A percentile compares a stretch with the other conserved stretches of the same genome.
Evolutionary conservation across 2,888 invertebrate species (phyloP).

Genomic region (Caenorhabditis imperialis): DNA sequence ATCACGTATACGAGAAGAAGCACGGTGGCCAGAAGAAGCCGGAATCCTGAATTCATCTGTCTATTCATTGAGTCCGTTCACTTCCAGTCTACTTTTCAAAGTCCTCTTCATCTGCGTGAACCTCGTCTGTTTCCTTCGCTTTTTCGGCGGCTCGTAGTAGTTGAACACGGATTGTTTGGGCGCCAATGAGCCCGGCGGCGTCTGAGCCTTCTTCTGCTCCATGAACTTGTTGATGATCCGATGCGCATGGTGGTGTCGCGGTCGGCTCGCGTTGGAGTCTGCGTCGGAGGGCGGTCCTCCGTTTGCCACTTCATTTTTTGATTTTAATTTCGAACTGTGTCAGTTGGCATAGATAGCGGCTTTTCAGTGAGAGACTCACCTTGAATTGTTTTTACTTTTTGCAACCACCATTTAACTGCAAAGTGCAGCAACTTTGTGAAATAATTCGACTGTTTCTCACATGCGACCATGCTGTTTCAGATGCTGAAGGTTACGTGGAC

Average conservation of each 20-base stretch:
- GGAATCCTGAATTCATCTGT: conserved; percentile 4
- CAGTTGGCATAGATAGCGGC: too few species aligned
- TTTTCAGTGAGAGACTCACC: too few species aligned
- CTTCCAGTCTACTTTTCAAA: conserved; percentile 9
- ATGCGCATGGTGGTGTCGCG: conserved; percentile 6
- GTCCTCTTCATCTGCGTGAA: conserved; percentile 1
- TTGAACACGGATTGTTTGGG: conserved; percentile 24
- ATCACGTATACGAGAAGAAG: conserved; percentile 1
- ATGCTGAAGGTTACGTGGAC: too few species aligned
- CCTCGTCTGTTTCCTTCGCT: conserved; percentile 1
- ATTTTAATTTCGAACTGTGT: too few species aligned
- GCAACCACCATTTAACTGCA: too few species aligned
- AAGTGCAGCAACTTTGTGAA: too few species aligned
- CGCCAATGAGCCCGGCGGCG: conserved; percentile 5
- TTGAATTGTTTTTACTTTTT: too few species aligned
- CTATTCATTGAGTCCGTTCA: not conserved
- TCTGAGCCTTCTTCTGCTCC: conserved; percentile 14
- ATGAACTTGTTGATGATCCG: conserved; percentile 27
- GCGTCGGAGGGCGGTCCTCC: too few species aligned
- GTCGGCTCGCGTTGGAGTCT: conserved; percentile 17
- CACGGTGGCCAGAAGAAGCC: conserved; percentile 10
- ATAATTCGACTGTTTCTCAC: too few species aligned
- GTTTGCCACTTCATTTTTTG: too few species aligned
- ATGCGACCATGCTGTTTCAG: too few species aligned
- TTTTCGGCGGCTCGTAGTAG: conserved; percentile 1